phyloP scores from a whole-genome alignment of 53 echinoderm and acorn worm genomes.

The Henricia sp. region DNA sequence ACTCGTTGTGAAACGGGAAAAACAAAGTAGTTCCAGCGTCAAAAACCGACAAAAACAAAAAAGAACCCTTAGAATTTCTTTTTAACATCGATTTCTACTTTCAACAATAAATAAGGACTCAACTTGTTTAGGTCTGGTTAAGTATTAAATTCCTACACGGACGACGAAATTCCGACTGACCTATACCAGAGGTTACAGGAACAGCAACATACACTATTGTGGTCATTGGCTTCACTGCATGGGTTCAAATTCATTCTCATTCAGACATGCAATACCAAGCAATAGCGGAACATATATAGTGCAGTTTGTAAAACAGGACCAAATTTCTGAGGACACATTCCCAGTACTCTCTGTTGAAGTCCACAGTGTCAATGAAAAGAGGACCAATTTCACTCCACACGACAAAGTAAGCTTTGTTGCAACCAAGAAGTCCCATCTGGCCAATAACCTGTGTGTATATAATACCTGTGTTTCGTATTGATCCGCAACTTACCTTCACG shows the following conservation, averaged over 20 bases:
- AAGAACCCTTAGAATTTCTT: too few relatives aligned
- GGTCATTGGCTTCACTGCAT: neutral
- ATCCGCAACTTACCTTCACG: neutral
- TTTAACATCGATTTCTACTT: too few relatives aligned
- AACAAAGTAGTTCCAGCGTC: too few relatives aligned
- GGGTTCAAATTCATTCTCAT: neutral
- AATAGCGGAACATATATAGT: slow-evolving; percentile 1
- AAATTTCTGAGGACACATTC: slow-evolving; percentile 18
- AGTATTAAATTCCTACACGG: too few relatives aligned
- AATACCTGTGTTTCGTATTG: slow-evolving; percentile 7
- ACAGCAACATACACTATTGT: neutral
- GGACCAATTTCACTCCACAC: slow-evolving; percentile 11
- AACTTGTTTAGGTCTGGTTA: too few relatives aligned
- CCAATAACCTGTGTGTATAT: slow-evolving; percentile 17
- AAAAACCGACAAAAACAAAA: too few relatives aligned
- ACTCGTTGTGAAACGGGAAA: too few relatives aligned
- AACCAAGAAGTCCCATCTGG: slow-evolving; percentile 15
- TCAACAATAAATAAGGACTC: too few relatives aligned
- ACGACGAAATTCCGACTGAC: too few relatives aligned
- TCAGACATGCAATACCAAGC: neutral
- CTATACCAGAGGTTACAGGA: neutral
- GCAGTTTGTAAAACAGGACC: neutral
- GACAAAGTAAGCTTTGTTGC: slow-evolving; percentile 20
- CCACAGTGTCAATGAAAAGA: slow-evolving; percentile 11
- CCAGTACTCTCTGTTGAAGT: slow-evolving; percentile 12